Conservation (phyloP, 2,888 invertebrate species). For the Trachelus iudaicus region DNA sequence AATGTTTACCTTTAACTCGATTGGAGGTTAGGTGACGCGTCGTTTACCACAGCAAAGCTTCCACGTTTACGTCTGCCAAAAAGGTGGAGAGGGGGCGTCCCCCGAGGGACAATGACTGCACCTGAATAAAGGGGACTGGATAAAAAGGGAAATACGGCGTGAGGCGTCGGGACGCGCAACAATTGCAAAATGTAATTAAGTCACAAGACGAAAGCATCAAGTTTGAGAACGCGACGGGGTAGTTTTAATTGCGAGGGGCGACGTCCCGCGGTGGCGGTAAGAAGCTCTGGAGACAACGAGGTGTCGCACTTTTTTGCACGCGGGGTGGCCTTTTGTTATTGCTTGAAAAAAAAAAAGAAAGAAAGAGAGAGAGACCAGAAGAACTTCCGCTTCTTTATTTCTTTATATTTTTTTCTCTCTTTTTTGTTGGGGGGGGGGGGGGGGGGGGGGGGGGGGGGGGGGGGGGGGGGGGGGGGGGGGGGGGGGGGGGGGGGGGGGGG, state of each 20-base stretch:
- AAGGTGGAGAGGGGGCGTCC: accelerated
- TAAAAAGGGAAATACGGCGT: background rate
- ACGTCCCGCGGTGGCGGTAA: background rate
- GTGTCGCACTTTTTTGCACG: background rate
- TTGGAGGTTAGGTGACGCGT: background rate
- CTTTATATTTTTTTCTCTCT: background rate
- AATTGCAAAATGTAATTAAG: background rate
- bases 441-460: too few relatives aligned
- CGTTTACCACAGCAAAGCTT: background rate
- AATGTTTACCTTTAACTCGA: background rate
- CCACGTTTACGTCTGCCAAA: background rate
- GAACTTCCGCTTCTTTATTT: background rate
- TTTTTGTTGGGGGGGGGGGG: too few relatives aligned
- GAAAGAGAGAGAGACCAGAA: background rate
- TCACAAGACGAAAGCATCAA: background rate
- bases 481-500: too few relatives aligned
- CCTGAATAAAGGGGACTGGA: background rate
- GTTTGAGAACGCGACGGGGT: background rate
- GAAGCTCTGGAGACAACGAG: background rate
- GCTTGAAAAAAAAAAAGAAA: background rate
- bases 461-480: too few relatives aligned
- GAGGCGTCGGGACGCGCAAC: background rate
- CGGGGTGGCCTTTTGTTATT: background rate
- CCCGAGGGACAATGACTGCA: background rate
- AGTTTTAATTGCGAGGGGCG: background rate